These are phyloP conservation scores for Quadroppia sp. DNA, from an alignment of 2,888 invertebrate genomes.

Conservation along the genomic window DNA sequence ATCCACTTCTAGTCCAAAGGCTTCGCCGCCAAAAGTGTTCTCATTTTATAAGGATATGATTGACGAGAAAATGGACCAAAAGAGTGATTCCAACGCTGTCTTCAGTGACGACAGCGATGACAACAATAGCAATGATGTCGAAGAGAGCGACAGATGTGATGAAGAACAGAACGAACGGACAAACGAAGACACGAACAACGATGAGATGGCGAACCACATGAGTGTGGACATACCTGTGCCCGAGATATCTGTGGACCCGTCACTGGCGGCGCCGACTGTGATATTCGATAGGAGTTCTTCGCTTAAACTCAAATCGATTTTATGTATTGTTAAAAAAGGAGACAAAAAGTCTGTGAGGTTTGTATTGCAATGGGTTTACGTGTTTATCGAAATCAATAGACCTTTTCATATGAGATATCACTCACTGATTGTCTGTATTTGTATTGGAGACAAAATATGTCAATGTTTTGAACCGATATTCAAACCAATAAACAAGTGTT, in stretches of 20 bases:
- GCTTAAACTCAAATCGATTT: slow-evolving; percentile 18
- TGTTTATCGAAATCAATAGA: not conserved
- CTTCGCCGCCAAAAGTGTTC: slow-evolving; percentile 29
- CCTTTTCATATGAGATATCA: no score
- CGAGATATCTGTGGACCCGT: not conserved
- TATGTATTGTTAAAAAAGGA: slow-evolving; percentile 21
- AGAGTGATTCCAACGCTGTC: slow-evolving; percentile 14
- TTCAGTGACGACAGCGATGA: slow-evolving; percentile 27
- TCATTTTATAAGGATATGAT: slow-evolving; percentile 44
- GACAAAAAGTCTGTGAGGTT: slow-evolving; percentile 40
- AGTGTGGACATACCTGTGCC: slow-evolving; percentile 4
- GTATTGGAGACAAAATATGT: no score
- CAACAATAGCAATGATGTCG: not conserved
- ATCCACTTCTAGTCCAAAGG: not conserved
- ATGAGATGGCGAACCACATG: not conserved
- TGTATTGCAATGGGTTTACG: no score
- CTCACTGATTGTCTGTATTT: no score
- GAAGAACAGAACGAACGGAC: not conserved
- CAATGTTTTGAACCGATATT: no score
- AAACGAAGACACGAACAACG: not conserved
- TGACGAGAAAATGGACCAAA: slow-evolving; percentile 44
- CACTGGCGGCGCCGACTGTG: not conserved
- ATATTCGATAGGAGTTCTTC: not conserved
- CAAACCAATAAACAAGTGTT: no score
- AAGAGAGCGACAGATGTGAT: not conserved